A percentile compares a stretch with the other conserved stretches of the same genome.
phyloP scores from a whole-genome alignment of 1,140 invertebrate species.

The Hormaphis cornu region DNA sequence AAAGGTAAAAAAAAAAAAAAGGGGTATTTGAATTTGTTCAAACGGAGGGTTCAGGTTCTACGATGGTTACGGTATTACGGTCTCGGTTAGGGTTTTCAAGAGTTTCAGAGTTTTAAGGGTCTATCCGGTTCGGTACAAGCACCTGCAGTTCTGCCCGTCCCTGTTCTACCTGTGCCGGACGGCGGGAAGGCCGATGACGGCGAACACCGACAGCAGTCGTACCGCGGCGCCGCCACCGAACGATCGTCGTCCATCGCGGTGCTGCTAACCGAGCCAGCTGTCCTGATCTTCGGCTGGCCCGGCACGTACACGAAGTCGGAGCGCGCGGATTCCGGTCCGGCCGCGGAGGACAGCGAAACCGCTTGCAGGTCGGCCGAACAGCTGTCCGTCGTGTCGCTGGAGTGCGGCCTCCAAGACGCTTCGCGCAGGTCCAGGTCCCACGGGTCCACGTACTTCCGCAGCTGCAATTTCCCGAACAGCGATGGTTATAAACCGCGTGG shows the following conservation, averaged over 20 bases:
- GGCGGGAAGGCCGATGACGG: neutral
- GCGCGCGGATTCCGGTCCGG: neutral
- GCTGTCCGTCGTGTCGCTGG: slow-evolving; percentile 18
- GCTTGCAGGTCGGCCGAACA: slow-evolving; percentile 20
- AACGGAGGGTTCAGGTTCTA: no score
- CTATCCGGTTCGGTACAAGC: no score
- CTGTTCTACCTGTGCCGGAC: neutral
- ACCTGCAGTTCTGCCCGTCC: no score
- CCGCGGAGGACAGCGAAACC: slow-evolving; percentile 2
- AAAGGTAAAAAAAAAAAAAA: no score
- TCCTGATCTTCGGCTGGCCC: neutral
- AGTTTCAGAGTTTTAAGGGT: no score
- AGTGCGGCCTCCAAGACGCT: slow-evolving; percentile 16
- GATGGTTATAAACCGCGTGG: no score
- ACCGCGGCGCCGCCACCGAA: neutral
- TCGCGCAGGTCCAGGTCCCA: slow-evolving; percentile 18
- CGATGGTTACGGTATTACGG: no score
- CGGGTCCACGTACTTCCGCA: slow-evolving; percentile 10
- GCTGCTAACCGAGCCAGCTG: neutral
- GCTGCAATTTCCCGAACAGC: neutral
- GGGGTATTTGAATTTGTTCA: no score
- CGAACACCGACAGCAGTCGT: slow-evolving; percentile 1
- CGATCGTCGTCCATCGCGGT: no score
- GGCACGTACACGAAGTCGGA: slow-evolving; percentile 20
- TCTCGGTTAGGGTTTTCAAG: no score